Conservation (phyloP, 2,797 vertebrate species). For the Gadopsis marmoratus region DNA sequence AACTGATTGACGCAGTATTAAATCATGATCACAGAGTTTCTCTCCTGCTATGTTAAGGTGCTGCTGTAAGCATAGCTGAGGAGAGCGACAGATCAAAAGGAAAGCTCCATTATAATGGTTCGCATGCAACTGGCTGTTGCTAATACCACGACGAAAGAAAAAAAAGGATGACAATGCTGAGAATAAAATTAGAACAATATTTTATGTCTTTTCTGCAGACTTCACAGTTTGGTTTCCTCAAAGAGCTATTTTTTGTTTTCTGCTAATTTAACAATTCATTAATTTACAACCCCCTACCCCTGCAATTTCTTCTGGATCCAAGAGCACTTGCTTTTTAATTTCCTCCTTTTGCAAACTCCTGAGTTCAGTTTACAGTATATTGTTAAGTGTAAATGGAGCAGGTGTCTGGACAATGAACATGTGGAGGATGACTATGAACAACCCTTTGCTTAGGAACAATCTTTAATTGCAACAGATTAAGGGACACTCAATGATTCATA, state of each 20-base stretch:
- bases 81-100: not conserved
- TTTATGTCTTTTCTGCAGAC: not conserved
- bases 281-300: not conserved
- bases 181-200: not conserved
- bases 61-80: not conserved
- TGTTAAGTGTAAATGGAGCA: not conserved
- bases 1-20: not conserved
- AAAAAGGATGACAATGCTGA: not conserved
- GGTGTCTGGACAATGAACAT: not conserved
- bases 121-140: not conserved
- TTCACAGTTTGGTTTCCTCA: not conserved
- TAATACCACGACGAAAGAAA: not conserved
- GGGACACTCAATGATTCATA: not conserved
- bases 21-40: not conserved
- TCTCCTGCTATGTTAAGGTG: not conserved
- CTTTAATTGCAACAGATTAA: slow-evolving; percentile 7
- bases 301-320: not conserved
- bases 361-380: not conserved
- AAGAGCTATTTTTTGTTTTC: not conserved
- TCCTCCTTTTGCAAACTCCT: not conserved
- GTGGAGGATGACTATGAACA: not conserved
- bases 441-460: not conserved
- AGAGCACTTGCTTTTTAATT: not conserved
- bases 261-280: not conserved
- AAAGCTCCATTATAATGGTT: not conserved